A percentile compares a stretch with the other conserved stretches of the same genome.
Conservation (phyloP, 2,113 vertebrate genomes). For the Hypanus sabinus region DNA sequence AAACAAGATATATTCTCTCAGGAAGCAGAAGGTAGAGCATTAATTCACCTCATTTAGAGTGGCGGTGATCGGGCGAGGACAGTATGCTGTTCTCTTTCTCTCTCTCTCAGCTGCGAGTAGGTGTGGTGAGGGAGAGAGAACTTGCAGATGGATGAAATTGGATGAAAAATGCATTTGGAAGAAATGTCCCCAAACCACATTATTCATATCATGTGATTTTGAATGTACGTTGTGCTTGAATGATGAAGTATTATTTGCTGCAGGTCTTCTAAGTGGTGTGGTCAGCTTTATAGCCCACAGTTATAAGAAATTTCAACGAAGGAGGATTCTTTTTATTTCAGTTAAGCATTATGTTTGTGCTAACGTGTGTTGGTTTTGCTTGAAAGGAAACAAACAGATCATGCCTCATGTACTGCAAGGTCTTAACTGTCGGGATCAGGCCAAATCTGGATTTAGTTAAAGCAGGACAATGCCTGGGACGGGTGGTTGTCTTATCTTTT, state of each 20-base stretch:
- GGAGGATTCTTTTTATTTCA: background rate
- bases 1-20: background rate
- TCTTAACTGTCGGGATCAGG: too few relatives aligned
- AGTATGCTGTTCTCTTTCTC: background rate
- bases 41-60: background rate
- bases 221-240: background rate
- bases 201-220: background rate
- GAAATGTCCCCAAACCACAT: background rate
- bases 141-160: conserved; percentile 10
- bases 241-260: background rate
- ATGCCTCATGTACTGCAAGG: too few relatives aligned
- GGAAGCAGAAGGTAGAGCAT: background rate
- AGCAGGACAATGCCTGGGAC: too few relatives aligned
- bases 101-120: background rate
- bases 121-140: background rate
- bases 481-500: too few relatives aligned
- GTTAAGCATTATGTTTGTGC: background rate
- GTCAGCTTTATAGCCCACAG: background rate
- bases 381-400: background rate
- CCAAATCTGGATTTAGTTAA: too few relatives aligned
- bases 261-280: background rate
- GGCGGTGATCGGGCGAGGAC: background rate
- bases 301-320: background rate
- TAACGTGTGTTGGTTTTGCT: background rate
- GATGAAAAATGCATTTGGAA: conserved; percentile 6